Percentiles rank a stretch among this genome's conserved stretches.
Evolutionary conservation across 2,113 vertebrate species (phyloP).

Genomic region (Festucalex cinctus): DNA sequence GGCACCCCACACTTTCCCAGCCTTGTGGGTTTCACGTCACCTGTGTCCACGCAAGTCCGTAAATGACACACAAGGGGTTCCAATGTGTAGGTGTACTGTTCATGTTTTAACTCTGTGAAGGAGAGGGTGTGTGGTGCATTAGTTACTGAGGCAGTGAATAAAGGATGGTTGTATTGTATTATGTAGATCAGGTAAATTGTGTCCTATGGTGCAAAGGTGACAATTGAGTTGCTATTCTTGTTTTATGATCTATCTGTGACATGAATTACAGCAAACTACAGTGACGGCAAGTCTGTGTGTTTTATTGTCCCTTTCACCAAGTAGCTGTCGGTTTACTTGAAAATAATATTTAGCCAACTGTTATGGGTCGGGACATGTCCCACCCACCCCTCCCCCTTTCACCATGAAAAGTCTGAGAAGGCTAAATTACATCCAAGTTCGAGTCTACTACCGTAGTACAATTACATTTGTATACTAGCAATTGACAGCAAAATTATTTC

Average conservation of each 20-base stretch:
- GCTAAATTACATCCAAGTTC: too few relatives aligned
- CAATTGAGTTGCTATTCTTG: constrained; percentile 71
- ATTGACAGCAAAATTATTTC: too few relatives aligned
- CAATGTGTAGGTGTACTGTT: constrained; percentile 64
- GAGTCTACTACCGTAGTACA: too few relatives aligned
- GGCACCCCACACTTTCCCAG: constrained; percentile 41
- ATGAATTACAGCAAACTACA: constrained; percentile 78
- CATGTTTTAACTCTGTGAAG: constrained; percentile 53
- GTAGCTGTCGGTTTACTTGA: background rate
- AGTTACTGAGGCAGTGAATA: constrained; percentile 70
- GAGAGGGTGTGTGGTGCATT: constrained; percentile 40
- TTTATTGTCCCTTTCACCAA: constrained; percentile 30
- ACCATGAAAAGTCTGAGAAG: too few relatives aligned
- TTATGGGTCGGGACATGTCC: background rate
- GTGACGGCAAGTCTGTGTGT: constrained; percentile 52
- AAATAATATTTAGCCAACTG: background rate
- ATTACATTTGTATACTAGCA: too few relatives aligned
- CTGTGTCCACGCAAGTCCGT: constrained; percentile 38
- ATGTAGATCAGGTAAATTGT: constrained; percentile 76
- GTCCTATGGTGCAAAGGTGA: constrained; percentile 72
- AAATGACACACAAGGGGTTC: constrained; percentile 56
- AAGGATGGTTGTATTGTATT: constrained; percentile 73
- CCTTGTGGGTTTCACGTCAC: constrained; percentile 28
- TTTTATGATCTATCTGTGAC: constrained; percentile 79
- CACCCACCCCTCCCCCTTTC: background rate